Evolutionary conservation across 1,140 invertebrate species (phyloP).

Genomic region (Cataglyphis hispanica): DNA sequence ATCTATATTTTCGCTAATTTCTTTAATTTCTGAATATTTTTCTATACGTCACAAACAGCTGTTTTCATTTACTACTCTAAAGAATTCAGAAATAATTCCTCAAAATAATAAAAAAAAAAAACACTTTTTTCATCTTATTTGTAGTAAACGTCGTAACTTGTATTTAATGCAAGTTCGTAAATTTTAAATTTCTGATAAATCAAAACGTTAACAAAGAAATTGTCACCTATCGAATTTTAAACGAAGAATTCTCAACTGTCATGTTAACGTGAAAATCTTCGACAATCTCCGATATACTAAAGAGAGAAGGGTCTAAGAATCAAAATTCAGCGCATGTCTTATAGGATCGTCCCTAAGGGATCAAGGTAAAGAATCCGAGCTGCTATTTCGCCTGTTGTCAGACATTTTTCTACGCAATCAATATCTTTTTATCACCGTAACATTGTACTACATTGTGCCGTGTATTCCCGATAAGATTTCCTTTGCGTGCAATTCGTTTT

Average conservation of each 20-base stretch:
- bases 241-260: neutral
- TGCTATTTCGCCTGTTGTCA: slow-evolving; percentile 12
- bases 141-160: neutral
- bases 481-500: slow-evolving; percentile 1
- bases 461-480: neutral
- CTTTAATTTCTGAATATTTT: neutral
- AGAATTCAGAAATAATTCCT: neutral
- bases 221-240: neutral
- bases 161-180: neutral
- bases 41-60: neutral
- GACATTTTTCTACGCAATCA: slow-evolving; percentile 29
- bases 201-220: neutral
- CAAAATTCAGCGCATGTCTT: slow-evolving; percentile 24
- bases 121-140: neutral
- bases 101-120: neutral
- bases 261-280: neutral
- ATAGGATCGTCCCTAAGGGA: neutral
- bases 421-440: neutral
- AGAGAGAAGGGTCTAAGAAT: neutral
- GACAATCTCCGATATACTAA: neutral
- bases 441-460: neutral
- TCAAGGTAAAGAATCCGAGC: neutral
- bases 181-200: neutral
- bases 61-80: neutral
- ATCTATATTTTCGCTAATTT: too few relatives aligned